phyloP scores from a whole-genome alignment of 2,113 vertebrate species.

The Mungos mungo region DNA sequence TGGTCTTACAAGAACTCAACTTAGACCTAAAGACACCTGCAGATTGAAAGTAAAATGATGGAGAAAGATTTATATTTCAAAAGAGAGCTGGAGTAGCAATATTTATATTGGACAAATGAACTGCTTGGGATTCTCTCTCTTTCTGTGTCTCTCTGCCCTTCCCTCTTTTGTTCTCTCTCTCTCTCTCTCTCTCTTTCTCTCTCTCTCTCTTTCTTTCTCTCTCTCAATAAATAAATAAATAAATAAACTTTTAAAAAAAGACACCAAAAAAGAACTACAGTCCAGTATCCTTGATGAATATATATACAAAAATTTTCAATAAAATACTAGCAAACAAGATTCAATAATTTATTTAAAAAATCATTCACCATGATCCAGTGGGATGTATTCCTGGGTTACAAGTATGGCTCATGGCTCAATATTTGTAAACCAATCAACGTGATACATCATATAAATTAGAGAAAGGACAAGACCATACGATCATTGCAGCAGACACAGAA shows the following conservation, averaged over 20 bases:
- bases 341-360: neutral
- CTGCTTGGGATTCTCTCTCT: too few species aligned
- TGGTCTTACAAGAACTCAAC: neutral
- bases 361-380: neutral
- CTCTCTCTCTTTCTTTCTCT: too few species aligned
- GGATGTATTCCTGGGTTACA: neutral
- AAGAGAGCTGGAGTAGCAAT: neutral
- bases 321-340: neutral
- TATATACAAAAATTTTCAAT: neutral
- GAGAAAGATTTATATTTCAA: neutral
- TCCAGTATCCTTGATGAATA: neutral
- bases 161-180: too few species aligned
- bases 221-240: too few species aligned
- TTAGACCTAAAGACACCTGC: neutral
- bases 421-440: neutral
- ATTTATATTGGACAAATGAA: neutral
- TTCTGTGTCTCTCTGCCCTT: too few species aligned
- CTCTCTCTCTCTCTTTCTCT: too few species aligned
- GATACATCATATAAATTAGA: neutral
- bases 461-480: neutral
- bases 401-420: neutral
- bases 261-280: neutral
- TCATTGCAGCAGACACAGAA: too few species aligned
- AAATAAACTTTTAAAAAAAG: neutral
- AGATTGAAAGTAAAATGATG: neutral